Percentiles rank a stretch among this genome's conserved stretches.
Evolutionary conservation across 2,888 invertebrate genomes (phyloP).

Genomic region (Trachelus tabidus): DNA sequence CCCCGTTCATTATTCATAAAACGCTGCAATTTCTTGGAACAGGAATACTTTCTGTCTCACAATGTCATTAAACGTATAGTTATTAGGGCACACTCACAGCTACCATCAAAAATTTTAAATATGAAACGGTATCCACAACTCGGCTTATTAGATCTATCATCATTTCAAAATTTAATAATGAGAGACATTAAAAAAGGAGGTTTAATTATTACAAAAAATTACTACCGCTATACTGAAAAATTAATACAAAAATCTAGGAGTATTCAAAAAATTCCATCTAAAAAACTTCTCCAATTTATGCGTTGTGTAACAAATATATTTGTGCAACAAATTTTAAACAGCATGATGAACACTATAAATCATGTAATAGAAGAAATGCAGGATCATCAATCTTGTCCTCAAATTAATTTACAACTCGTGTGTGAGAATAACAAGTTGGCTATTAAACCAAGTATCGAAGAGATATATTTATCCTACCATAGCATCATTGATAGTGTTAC

Average conservation of each 20-base stretch:
- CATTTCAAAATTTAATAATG: constrained; percentile 48
- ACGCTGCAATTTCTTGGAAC: constrained; percentile 30
- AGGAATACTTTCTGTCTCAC: constrained; percentile 52
- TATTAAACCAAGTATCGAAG: constrained; percentile 70
- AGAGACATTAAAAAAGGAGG: constrained; percentile 61
- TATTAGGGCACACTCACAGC: constrained; percentile 53
- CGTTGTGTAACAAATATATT: constrained; percentile 67
- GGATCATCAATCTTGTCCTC: constrained; percentile 70
- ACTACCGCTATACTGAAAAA: constrained; percentile 63
- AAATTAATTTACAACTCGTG: constrained; percentile 71
- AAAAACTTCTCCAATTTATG: constrained; percentile 59
- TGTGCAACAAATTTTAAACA: constrained; percentile 73
- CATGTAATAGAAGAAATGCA: constrained; percentile 71
- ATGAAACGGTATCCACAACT: constrained; percentile 45
- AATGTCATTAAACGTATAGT: constrained; percentile 45
- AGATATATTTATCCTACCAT: constrained; percentile 71
- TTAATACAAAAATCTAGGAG: constrained; percentile 39
- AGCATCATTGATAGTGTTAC: constrained; percentile 71
- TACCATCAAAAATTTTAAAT: constrained; percentile 62
- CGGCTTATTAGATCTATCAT: constrained; percentile 41
- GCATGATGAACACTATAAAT: constrained; percentile 76
- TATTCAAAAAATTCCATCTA: constrained; percentile 44
- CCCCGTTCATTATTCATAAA: constrained; percentile 28
- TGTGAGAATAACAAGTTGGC: constrained; percentile 69
- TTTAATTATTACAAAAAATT: constrained; percentile 62